Evolutionary conservation across 2,888 invertebrate species (phyloP).

Genomic region (Agonum fuliginosum): DNA sequence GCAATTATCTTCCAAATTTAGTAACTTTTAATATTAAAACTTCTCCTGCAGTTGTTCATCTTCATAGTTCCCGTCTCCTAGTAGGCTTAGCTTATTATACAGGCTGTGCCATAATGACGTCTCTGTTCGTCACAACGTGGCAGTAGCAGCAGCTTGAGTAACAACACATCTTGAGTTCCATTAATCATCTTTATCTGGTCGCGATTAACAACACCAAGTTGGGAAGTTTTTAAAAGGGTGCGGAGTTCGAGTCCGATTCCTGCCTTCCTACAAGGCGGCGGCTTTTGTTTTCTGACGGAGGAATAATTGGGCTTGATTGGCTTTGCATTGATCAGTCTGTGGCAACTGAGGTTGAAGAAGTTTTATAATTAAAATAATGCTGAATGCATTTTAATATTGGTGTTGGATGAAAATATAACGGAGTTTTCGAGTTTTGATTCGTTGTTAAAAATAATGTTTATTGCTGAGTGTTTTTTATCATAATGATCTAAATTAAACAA

Average conservation of each 20-base stretch:
- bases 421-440: no score
- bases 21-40: background rate
- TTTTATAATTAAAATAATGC: no score
- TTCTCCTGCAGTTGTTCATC: background rate
- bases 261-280: background rate
- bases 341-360: background rate
- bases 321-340: background rate
- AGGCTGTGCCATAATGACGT: slow-evolving; percentile 11
- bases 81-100: background rate
- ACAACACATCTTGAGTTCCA: slow-evolving; percentile 43
- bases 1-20: no score
- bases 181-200: slow-evolving; percentile 57
- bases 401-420: no score
- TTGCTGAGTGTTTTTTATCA: no score
- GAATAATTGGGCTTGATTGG: slow-evolving; percentile 32
- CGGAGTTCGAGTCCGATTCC: slow-evolving; percentile 17
- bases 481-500: no score
- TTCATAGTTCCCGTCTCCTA: background rate
- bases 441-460: no score
- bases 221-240: slow-evolving; percentile 49
- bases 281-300: slow-evolving; percentile 5
- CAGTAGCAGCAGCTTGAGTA: slow-evolving; percentile 21
- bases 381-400: no score
- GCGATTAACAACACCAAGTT: slow-evolving; percentile 45
- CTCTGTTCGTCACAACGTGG: background rate